Percentiles rank a stretch among this genome's conserved stretches.
phyloP scores from a whole-genome alignment of 2,113 vertebrate genomes.

The Onychorhynchus coronatus region DNA sequence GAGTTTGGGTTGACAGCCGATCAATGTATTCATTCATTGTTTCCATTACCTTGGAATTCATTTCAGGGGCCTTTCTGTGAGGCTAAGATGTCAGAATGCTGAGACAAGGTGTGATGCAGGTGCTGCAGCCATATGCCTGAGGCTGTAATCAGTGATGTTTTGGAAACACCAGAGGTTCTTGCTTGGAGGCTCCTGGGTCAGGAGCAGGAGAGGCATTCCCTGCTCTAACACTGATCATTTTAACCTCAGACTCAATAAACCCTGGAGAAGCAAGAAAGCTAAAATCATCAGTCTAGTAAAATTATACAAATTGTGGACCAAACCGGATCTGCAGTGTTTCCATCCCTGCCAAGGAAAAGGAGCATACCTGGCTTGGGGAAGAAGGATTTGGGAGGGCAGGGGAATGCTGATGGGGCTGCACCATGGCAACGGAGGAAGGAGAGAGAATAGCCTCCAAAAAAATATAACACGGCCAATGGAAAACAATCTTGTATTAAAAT shows the following conservation, averaged over 20 bases:
- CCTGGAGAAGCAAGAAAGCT: neutral
- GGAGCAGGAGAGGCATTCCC: neutral
- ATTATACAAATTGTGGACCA: neutral
- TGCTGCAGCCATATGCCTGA: neutral
- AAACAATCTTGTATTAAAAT: neutral
- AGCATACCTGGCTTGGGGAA: neutral
- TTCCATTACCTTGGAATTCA: neutral
- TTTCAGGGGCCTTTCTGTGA: neutral
- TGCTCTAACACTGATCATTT: neutral
- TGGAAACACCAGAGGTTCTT: neutral
- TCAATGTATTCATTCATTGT: neutral
- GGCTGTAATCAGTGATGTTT: neutral
- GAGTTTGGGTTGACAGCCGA: neutral
- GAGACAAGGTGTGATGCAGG: neutral
- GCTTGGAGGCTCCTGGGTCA: neutral
- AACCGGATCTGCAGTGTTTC: neutral
- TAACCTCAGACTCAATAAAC: neutral
- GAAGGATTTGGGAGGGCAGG: neutral
- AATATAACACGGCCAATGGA: neutral
- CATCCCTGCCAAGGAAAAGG: accelerated
- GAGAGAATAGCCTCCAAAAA: neutral
- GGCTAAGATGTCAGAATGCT: too few species aligned
- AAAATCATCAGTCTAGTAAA: neutral
- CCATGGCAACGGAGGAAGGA: neutral
- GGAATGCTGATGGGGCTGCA: neutral